Conservation (phyloP, 2,888 invertebrate species). For the Rhingia rostrata region DNA sequence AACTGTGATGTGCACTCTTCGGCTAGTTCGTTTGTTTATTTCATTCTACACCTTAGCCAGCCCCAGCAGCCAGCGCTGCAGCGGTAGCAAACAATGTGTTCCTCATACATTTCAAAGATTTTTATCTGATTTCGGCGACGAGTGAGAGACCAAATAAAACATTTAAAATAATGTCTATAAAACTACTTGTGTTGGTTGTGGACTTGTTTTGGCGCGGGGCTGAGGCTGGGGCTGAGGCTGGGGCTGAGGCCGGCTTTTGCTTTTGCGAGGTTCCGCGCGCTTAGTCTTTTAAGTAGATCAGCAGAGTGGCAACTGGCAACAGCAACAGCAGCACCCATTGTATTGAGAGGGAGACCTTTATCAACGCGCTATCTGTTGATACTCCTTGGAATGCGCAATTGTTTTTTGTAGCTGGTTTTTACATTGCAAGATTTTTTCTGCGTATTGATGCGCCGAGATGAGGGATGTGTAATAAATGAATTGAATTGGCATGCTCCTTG, state of each 20-base stretch:
- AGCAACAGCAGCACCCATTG: slow-evolving; percentile 26
- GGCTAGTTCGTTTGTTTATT: slow-evolving; percentile 57
- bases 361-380: slow-evolving; percentile 21
- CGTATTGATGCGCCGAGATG: neutral
- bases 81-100: slow-evolving; percentile 13
- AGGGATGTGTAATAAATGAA: slow-evolving; percentile 23
- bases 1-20: slow-evolving; percentile 25
- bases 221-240: neutral
- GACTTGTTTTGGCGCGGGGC: neutral
- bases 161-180: slow-evolving; percentile 62
- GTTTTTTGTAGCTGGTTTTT: slow-evolving; percentile 26
- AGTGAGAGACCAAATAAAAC: slow-evolving; percentile 61
- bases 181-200: slow-evolving; percentile 36
- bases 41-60: slow-evolving; percentile 39
- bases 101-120: slow-evolving; percentile 51
- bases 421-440: neutral
- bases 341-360: slow-evolving; percentile 13
- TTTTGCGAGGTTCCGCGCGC: slow-evolving; percentile 1
- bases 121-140: slow-evolving; percentile 65
- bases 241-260: neutral
- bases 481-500: slow-evolving; percentile 11
- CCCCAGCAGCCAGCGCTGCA: slow-evolving; percentile 21
- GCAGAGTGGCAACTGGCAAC: slow-evolving; percentile 40
- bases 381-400: slow-evolving; percentile 45
- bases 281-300: slow-evolving; percentile 48